phyloP scores from a whole-genome alignment of 2,113 vertebrate species.

The Callithrix jacchus region DNA sequence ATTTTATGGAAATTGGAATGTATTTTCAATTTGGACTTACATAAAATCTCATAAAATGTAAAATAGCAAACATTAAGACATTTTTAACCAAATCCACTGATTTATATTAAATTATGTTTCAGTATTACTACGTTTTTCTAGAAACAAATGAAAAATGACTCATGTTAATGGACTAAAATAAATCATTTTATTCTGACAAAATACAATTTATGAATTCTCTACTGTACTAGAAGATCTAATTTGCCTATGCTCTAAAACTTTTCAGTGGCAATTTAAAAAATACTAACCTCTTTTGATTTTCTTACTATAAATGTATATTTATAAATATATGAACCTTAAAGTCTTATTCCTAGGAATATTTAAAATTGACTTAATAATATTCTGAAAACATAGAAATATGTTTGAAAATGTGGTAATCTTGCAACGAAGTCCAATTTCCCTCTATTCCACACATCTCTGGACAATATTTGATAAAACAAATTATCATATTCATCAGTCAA shows the following conservation, averaged over 20 bases:
- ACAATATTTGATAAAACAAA: constrained; percentile 35
- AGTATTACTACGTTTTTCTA: background rate
- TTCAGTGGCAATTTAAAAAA: background rate
- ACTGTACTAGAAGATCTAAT: background rate
- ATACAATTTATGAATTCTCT: background rate
- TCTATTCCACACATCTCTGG: background rate
- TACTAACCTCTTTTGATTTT: background rate
- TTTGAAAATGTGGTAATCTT: background rate
- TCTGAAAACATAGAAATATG: background rate
- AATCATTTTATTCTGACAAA: constrained; percentile 17
- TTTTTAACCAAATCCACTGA: background rate
- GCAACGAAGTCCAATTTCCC: background rate
- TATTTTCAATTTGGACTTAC: background rate
- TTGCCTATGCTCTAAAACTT: background rate
- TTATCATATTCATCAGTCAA: constrained; percentile 22
- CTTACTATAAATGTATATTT: background rate
- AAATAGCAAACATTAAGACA: background rate
- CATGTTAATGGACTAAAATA: background rate
- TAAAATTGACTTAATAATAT: background rate
- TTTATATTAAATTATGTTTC: background rate
- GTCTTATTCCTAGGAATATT: background rate
- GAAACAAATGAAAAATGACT: background rate
- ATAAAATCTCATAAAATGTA: background rate
- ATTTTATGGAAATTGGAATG: background rate
- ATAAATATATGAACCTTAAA: background rate